Evolutionary conservation across 2,888 invertebrate genomes (phyloP).

Genomic region (Monoplex corrugatus): DNA sequence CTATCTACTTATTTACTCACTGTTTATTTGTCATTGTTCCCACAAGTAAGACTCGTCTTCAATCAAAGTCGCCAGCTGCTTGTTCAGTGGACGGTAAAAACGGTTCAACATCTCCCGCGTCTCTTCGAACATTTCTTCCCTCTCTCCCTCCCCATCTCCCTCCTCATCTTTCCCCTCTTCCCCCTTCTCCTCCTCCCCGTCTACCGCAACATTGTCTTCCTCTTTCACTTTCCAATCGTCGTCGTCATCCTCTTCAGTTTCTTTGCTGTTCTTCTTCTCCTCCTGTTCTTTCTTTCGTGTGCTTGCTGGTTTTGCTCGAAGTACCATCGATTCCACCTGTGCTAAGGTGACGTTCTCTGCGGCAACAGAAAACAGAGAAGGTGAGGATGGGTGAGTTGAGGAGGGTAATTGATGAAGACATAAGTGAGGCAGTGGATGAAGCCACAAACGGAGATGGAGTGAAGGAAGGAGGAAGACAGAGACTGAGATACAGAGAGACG

Average conservation of each 20-base stretch:
- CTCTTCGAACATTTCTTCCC: neutral
- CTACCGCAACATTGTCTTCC: no score
- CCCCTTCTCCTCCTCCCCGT: neutral
- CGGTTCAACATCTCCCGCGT: neutral
- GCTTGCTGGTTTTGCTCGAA: neutral
- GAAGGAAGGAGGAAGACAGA: no score
- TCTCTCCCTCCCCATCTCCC: neutral
- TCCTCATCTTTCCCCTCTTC: neutral
- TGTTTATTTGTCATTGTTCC: neutral
- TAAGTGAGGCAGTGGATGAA: no score
- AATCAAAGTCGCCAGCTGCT: constrained; percentile 22
- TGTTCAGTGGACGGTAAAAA: constrained; percentile 34
- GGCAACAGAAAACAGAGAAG: neutral
- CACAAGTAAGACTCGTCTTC: constrained; percentile 34
- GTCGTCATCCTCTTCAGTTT: neutral
- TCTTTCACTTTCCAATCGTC: neutral
- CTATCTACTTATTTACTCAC: no score
- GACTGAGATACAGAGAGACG: no score
- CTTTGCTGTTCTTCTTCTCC: neutral
- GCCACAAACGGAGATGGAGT: no score
- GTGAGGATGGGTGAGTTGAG: no score
- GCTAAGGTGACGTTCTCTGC: neutral
- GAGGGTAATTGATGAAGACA: no score
- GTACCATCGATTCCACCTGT: neutral
- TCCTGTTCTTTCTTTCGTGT: neutral